Conservation (phyloP, 2,113 vertebrate genomes). For the Taxidea taxus region DNA sequence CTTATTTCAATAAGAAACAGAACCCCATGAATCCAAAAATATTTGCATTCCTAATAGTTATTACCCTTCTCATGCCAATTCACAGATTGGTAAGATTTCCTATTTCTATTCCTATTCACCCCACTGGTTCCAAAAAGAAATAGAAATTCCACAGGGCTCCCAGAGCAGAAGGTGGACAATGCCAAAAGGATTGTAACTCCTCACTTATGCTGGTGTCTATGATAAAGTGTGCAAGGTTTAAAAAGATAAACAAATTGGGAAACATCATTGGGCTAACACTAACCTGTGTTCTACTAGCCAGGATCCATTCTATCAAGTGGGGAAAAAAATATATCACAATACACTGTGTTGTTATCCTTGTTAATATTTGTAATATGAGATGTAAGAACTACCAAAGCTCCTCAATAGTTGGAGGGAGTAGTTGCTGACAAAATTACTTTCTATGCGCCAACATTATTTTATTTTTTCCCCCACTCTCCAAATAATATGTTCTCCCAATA, state of each 20-base stretch:
- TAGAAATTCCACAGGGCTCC: conserved; percentile 3
- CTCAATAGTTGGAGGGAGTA: not conserved
- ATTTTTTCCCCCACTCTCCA: not conserved
- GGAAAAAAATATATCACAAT: not conserved
- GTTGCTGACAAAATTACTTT: not conserved
- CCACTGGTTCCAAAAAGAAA: not conserved
- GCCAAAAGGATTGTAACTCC: not conserved
- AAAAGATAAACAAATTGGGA: not conserved
- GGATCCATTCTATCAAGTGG: not conserved
- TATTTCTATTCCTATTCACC: not conserved
- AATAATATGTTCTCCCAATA: not conserved
- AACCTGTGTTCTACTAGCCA: not conserved
- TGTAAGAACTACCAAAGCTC: not conserved
- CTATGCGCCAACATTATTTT: not conserved
- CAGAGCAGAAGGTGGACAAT: conserved; percentile 21
- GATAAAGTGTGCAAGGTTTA: conserved; percentile 1
- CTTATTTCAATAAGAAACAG: conserved; percentile 37
- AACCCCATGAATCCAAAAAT: not conserved
- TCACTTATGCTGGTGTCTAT: not conserved
- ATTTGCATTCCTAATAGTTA: not conserved
- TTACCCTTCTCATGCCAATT: not conserved
- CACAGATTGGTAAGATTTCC: not conserved
- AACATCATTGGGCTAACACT: not conserved
- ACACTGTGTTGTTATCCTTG: not conserved
- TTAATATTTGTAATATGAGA: not conserved